phyloP scores from a whole-genome alignment of 2,113 vertebrate genomes.

The Poeciliopsis occidentalis region DNA sequence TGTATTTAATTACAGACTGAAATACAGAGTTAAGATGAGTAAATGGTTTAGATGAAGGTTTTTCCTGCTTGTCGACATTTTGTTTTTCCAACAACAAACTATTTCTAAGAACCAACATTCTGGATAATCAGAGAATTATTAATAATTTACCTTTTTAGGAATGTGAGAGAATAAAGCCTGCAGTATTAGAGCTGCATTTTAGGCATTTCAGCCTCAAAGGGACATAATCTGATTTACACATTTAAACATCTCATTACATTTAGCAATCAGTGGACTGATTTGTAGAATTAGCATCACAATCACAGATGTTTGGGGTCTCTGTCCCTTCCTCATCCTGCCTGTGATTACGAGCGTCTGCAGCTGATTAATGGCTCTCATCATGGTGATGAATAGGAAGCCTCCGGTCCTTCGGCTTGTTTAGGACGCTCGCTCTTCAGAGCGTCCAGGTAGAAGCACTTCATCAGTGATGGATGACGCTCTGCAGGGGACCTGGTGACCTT shows the following conservation, averaged over 20 bases:
- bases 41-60: no score
- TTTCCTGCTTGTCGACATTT: no score
- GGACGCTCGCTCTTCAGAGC: slow-evolving; percentile 28
- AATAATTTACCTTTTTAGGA: not conserved
- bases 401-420: slow-evolving; percentile 5
- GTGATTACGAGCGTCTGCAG: slow-evolving; percentile 34
- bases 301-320: slow-evolving; percentile 8
- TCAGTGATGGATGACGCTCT: slow-evolving; percentile 15
- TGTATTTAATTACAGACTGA: no score
- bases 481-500: slow-evolving; percentile 11
- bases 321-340: slow-evolving; percentile 29
- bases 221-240: not conserved
- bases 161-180: not conserved
- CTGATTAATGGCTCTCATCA: slow-evolving; percentile 53
- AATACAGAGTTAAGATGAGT: no score
- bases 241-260: slow-evolving; percentile 17
- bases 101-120: not conserved
- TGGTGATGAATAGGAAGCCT: slow-evolving; percentile 41
- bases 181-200: not conserved
- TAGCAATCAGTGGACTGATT: slow-evolving; percentile 35
- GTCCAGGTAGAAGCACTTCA: slow-evolving; percentile 27
- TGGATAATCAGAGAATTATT: not conserved
- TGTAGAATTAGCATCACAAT: slow-evolving; percentile 19
- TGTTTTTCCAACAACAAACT: no score
- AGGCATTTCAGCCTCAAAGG: not conserved